Conservation (phyloP, 1,140 invertebrate species). For the Camponotus pennsylvanicus region DNA sequence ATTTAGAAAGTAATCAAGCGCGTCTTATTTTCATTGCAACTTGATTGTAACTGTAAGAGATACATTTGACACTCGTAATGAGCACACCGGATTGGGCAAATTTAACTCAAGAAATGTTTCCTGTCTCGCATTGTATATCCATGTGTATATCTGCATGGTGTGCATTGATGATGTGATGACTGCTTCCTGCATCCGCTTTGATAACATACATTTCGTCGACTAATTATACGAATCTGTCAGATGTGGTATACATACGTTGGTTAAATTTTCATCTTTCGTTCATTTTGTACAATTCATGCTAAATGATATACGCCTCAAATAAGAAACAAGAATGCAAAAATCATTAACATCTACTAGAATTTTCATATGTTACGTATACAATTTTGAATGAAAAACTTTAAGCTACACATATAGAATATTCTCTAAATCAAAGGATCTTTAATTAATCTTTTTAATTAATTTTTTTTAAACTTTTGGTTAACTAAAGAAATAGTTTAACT, state of each 20-base stretch:
- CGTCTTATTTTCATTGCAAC: no score
- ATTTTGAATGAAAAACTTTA: background rate
- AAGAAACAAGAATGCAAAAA: no score
- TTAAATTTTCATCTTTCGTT: background rate
- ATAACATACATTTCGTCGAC: constrained; percentile 48
- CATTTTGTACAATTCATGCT: background rate
- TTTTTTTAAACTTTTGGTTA: background rate
- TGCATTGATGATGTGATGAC: constrained; percentile 46
- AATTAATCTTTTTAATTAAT: background rate
- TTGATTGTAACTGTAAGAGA: background rate
- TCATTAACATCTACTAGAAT: background rate
- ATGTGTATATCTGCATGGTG: background rate
- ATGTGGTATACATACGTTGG: constrained; percentile 13
- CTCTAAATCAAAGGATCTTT: background rate
- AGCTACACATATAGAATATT: background rate
- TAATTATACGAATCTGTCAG: constrained; percentile 60
- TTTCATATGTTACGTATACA: background rate
- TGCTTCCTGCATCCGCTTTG: constrained; percentile 67
- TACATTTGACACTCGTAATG: constrained; percentile 21
- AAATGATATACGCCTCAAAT: background rate
- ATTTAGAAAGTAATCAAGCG: no score
- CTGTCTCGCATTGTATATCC: constrained; percentile 57
- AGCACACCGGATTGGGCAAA: constrained; percentile 42
- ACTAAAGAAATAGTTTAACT: no score
- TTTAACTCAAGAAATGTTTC: constrained; percentile 60